Base-by-base conservation (phyloP, 2,113 vertebrate genomes). In the Sphyrna mokarran region DNA sequence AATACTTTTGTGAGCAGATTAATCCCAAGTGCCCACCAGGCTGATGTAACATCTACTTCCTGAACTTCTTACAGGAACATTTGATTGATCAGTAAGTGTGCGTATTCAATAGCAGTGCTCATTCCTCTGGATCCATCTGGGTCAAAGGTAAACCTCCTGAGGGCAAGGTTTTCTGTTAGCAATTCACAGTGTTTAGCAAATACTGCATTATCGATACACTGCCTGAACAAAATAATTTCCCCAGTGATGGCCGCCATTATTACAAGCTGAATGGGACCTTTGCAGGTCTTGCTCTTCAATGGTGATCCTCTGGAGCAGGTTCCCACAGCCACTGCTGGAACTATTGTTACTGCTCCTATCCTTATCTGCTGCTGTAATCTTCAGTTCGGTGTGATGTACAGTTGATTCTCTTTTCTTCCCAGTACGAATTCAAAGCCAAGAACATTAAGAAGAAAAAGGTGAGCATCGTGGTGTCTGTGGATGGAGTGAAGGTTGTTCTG, bases 341-440 rank as follows among this genome's bases (percentile, higher is more conserved):
- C 16, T 90, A 20, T 37, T 63, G 61, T 37, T 66, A 33, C 90
- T 22, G 33, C 90, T 93, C 61, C 8, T 16, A 66, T 40, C 29
- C 33, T 68, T 69, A 37, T 94, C 33, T 72, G 66, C 10, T 13
- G 68, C 37, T 54, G 54, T 61, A 33, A 33, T 16, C 22, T 26
- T 1, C 18, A 69, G 10, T 63, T 43, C 11, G 0, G 69, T 40
- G 5, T 78, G 18, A 23, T 48, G 58, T 95, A 20, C 87, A 23
- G 0, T 23, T 89, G 95, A 48, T 86, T 48, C n/a, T 54, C 90
- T 96, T 96, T 83, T 94, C 11, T 96, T 96, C 95, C 48, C 96
- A 99, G 98, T 99, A 98, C 3, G 98, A 99, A 97, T 99, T 99
- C 97, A 99, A 99, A 97, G 98, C 98, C 80, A 98, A 98, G 97